Conservation (phyloP, 2,113 vertebrate species). For the Donacobius atricapilla region DNA sequence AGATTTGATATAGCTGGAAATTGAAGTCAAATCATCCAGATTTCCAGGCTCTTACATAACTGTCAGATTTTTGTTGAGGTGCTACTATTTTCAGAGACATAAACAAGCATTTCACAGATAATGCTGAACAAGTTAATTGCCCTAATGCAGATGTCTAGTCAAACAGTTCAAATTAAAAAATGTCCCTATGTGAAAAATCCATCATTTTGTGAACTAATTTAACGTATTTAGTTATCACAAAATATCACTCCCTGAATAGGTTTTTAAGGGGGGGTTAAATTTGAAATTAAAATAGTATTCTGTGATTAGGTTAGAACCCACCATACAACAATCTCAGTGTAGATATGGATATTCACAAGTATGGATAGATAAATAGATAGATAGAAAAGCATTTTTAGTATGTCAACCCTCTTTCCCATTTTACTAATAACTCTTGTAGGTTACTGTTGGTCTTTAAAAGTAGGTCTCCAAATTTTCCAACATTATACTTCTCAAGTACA, state of each 20-base stretch:
- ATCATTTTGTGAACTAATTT: not conserved
- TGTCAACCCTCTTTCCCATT: not conserved
- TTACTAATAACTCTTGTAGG: not conserved
- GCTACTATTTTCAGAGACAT: not conserved
- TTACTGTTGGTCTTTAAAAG: not conserved
- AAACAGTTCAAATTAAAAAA: not conserved
- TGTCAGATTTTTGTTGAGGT: not conserved
- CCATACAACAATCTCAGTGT: too few species aligned
- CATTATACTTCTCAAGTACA: not conserved
- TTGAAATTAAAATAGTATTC: not conserved
- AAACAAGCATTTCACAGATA: not conserved
- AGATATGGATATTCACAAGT: not conserved
- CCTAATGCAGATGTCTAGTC: not conserved
- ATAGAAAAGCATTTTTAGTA: not conserved
- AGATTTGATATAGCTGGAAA: not conserved
- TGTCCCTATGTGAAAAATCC: not conserved
- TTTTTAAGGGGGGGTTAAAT: not conserved
- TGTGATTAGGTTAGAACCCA: not conserved
- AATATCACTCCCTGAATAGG: not conserved
- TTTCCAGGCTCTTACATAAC: not conserved
- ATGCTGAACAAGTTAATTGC: not conserved
- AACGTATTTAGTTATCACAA: not conserved
- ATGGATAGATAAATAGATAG: fast-evolving
- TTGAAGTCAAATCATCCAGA: not conserved
- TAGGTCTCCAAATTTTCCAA: not conserved